Base-by-base conservation (phyloP, 2,797 vertebrate species). In the Meda fulgida region DNA sequence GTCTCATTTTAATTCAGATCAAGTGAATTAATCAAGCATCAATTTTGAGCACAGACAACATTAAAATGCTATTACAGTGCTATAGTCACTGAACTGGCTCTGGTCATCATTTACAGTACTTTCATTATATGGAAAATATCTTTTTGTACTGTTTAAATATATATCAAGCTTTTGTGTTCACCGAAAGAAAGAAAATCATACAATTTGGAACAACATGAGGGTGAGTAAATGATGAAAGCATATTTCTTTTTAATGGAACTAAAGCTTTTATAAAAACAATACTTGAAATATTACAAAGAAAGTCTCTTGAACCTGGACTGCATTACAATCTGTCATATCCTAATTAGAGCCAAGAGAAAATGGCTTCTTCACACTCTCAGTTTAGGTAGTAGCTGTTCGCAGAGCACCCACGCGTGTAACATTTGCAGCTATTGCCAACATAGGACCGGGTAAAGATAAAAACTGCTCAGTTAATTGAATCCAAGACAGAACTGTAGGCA, bases 231-330 rank as follows among this genome's bases (percentile, higher is more conserved):
- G 8, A 26, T 63, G 55, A 65, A 7, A 29, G 53, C 19, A 78
- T 60, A 78, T 43, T 40, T 63, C 29, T 78, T 63, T 63, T 26
- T 78, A 55, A 36, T 5, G 38, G 53, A 63, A 78, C 76, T 43
- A 60, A 29, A n/a, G 23, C 23, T 40, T 60, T 40, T 34, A 84
- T 77, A 36, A 84, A 77, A 84, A 70, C 63, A 77, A 83, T 38
- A 84, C 73, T 67, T 85, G 71, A 89, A 86, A 84, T 73, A 72
- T 66, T 84, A 66, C 70, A 83, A 84, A 86, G 71, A 82, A 87
- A 69, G 55, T 26, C 71, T 65, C 38, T 79, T 80, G 77, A 79
- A 80, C 21, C 67, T 85, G 66, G 51, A 46, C 31, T 80, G 77
- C 53, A 38, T n/a, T 63, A 48, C 65, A 84, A 71, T 79, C 83